These are phyloP conservation scores for Chiloscyllium plagiosum DNA, from an alignment of 2,113 vertebrate species.

Conservation along the genomic window DNA sequence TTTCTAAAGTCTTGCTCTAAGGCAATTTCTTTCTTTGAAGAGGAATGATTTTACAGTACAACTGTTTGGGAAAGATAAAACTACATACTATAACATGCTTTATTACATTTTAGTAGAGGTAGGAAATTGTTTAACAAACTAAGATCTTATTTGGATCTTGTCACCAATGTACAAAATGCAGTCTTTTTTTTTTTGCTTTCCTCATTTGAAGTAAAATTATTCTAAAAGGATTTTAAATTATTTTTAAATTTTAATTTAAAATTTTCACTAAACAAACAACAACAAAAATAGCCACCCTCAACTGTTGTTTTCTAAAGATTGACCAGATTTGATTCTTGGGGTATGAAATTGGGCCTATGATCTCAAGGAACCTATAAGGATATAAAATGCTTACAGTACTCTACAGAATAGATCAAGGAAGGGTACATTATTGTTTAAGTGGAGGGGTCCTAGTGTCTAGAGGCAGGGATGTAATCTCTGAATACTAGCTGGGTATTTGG, in stretches of 20 bases:
- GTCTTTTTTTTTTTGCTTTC: not conserved
- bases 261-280: not conserved
- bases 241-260: not conserved
- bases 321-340: no score
- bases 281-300: not conserved
- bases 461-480: no score
- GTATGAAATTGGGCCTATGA: no score
- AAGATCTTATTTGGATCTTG: not conserved
- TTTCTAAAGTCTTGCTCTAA: not conserved
- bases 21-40: not conserved
- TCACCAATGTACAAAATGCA: not conserved
- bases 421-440: no score
- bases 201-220: not conserved
- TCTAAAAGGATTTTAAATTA: not conserved
- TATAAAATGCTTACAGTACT: no score
- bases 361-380: no score
- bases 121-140: not conserved
- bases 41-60: not conserved
- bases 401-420: no score
- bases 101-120: conserved; percentile 5
- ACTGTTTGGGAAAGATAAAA: not conserved
- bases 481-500: no score
- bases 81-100: not conserved
- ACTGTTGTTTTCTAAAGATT: not conserved
- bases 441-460: no score